Conservation (phyloP, 1,140 invertebrate genomes). For the Bombus superbus region DNA sequence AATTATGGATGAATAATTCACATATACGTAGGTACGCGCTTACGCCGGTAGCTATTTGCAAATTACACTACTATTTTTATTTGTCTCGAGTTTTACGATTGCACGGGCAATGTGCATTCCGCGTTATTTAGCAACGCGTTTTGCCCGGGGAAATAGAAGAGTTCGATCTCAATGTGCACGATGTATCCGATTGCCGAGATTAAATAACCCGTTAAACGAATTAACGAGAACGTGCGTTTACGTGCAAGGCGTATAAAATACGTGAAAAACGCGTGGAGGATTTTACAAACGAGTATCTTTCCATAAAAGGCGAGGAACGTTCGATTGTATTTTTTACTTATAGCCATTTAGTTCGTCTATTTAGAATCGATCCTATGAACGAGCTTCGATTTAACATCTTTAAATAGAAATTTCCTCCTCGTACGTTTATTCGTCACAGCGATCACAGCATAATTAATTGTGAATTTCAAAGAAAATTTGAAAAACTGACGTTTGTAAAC, state of each 20-base stretch:
- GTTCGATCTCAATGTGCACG: neutral
- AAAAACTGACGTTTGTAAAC: too few species aligned
- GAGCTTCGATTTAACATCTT: too few species aligned
- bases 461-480: too few species aligned
- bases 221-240: neutral
- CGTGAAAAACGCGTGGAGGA: too few species aligned
- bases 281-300: too few species aligned
- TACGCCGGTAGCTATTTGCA: neutral
- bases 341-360: too few species aligned
- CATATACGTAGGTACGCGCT: neutral
- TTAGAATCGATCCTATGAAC: too few species aligned
- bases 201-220: neutral
- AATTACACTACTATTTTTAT: slow-evolving; percentile 6
- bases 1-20: slow-evolving; percentile 25
- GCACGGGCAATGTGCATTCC: neutral
- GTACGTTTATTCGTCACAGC: too few species aligned
- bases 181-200: neutral
- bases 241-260: neutral
- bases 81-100: neutral
- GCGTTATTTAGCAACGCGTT: neutral
- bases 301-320: too few species aligned
- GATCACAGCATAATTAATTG: too few species aligned
- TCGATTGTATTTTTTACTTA: too few species aligned
- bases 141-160: neutral
- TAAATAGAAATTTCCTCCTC: too few species aligned